Evolutionary conservation across 2,113 vertebrate species (phyloP).

Genomic region (Lipophrys pholis): DNA sequence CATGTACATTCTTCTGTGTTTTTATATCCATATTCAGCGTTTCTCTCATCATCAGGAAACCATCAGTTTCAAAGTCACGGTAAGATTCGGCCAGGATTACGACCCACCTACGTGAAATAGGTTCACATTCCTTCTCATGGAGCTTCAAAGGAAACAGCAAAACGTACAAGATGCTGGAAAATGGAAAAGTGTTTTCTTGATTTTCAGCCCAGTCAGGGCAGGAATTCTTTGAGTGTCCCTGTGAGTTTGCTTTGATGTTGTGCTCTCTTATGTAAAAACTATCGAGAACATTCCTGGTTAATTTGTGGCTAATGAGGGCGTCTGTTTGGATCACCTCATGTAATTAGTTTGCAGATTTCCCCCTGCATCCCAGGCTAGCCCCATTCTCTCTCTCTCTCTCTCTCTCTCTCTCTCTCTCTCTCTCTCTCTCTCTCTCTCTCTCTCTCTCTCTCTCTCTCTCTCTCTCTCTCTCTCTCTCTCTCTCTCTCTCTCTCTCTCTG

Average conservation of each 20-base stretch:
- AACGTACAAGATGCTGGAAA: slow-evolving; percentile 19
- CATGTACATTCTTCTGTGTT: too few relatives aligned
- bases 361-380: slow-evolving; percentile 22
- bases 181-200: slow-evolving; percentile 17
- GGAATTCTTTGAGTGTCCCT: slow-evolving; percentile 23
- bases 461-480: too few relatives aligned
- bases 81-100: too few relatives aligned
- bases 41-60: neutral
- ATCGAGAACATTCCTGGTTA: slow-evolving; percentile 59
- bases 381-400: neutral
- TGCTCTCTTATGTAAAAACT: slow-evolving; percentile 69
- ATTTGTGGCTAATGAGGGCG: slow-evolving; percentile 72
- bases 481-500: slow-evolving; percentile 3
- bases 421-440: too few relatives aligned
- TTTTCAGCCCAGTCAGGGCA: neutral
- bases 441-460: too few relatives aligned
- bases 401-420: too few relatives aligned
- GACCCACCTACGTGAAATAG: too few relatives aligned
- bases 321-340: slow-evolving; percentile 47
- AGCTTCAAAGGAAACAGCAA: neutral
- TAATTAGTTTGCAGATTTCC: slow-evolving; percentile 71
- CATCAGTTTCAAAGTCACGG: too few relatives aligned
- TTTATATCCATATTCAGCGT: neutral
- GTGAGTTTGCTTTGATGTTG: slow-evolving; percentile 35
- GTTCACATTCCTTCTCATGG: neutral